Evolutionary conservation across 92 coral and sea anemone species (phyloP).

Genomic region (Phenganax marumi): DNA sequence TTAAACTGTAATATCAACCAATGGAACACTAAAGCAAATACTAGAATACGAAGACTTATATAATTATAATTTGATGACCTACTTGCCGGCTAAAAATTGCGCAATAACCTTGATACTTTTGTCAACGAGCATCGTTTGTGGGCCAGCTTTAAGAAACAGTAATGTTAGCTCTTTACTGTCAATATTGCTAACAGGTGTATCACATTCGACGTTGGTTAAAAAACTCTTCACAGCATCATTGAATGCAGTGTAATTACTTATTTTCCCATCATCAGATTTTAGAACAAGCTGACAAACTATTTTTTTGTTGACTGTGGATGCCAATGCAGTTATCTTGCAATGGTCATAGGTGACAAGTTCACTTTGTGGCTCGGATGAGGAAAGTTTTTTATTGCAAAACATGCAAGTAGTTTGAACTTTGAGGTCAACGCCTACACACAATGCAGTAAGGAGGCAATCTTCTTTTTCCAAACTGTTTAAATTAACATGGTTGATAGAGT

Average conservation of each 20-base stretch:
- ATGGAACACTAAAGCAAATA: no score
- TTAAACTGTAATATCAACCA: no score
- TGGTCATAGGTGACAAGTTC: neutral
- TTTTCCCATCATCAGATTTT: slow-evolving; percentile 59
- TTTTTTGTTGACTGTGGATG: slow-evolving; percentile 48
- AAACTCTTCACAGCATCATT: slow-evolving; percentile 66
- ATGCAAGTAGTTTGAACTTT: slow-evolving; percentile 53
- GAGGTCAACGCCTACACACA: slow-evolving; percentile 58
- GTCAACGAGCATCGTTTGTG: slow-evolving; percentile 59
- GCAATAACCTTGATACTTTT: slow-evolving; percentile 56
- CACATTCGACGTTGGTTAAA: slow-evolving; percentile 41
- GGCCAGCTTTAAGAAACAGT: slow-evolving; percentile 54
- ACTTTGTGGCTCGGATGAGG: neutral
- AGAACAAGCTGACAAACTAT: slow-evolving; percentile 61
- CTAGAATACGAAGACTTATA: no score
- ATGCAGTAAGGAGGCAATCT: slow-evolving; percentile 49
- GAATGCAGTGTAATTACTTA: slow-evolving; percentile 60
- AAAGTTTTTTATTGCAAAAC: slow-evolving; percentile 21
- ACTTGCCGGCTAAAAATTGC: slow-evolving; percentile 58
- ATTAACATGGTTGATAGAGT: slow-evolving; percentile 49
- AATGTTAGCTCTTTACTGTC: slow-evolving; percentile 50
- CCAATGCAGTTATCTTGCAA: slow-evolving; percentile 5
- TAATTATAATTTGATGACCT: no score
- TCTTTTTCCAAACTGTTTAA: slow-evolving; percentile 28
- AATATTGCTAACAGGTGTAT: slow-evolving; percentile 44